Evolutionary conservation across 2,113 vertebrate genomes (phyloP).

Genomic region (Gallinago jamesoni): DNA sequence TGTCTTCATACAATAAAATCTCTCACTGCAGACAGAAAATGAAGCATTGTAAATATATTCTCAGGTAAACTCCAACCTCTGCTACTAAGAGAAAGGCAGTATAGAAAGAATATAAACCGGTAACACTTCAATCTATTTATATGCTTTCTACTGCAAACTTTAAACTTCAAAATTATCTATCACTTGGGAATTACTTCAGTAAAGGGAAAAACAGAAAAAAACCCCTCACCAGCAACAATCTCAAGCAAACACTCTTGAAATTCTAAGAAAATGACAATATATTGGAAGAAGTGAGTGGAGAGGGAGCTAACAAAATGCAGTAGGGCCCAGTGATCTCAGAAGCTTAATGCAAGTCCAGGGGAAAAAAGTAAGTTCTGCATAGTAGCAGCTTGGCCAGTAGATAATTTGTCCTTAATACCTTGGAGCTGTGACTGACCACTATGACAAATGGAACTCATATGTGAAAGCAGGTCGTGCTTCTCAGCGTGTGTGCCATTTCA

Average conservation of each 20-base stretch:
- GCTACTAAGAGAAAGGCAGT: constrained; percentile 10
- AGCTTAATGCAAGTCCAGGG: background rate
- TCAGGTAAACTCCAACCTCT: constrained; percentile 60
- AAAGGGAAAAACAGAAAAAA: background rate
- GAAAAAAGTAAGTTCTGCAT: background rate
- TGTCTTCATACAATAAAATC: constrained; percentile 4
- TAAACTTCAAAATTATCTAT: constrained; percentile 1
- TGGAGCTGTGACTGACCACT: background rate
- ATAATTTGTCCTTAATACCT: background rate
- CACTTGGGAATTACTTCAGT: background rate
- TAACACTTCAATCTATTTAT: constrained; percentile 49
- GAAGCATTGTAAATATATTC: constrained; percentile 49
- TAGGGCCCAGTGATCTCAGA: background rate
- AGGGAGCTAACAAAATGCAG: background rate
- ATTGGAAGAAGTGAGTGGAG: background rate
- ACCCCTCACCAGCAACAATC: background rate
- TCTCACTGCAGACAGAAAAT: background rate
- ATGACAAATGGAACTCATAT: background rate
- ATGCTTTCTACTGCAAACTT: constrained; percentile 54
- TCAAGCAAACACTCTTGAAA: background rate
- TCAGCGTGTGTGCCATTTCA: background rate
- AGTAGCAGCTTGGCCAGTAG: background rate
- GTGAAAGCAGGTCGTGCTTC: background rate
- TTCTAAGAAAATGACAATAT: background rate
- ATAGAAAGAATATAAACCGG: constrained; percentile 65